Base-by-base conservation (phyloP, 2,888 invertebrate genomes). In the Diploptera punctata region DNA sequence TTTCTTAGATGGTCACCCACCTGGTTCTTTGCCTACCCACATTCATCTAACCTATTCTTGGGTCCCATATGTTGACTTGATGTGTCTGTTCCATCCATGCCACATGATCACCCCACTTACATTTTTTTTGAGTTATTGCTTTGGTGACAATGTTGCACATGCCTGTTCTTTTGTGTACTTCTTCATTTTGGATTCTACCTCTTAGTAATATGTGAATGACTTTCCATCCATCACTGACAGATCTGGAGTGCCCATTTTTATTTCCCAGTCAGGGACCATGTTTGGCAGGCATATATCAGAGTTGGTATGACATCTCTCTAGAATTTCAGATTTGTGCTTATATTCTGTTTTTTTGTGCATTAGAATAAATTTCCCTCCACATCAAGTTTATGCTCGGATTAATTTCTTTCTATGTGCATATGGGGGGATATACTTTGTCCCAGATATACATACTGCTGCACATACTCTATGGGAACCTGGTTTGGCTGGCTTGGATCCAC, bases 51-150 rank as follows among this genome's bases (percentile, higher is more conserved):
- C 19, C 49, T 49, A 16, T 49, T 49, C n/a, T 5, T 16, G 5
- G 5, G 16, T 54, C 54, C 19, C 54, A 54, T 21, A 54, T 21
- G 54, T 19, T 21, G 16, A 19, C 16, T 9, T 9, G 10, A 21
- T 54, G 54, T 54, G 54, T 54, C 54, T 54, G 54, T 7, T 21
- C 54, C 54, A 54, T 54, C 54, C 21, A 54, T 24, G 54, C 54
- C 24, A 24, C 54, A 54, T 24, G 24, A 24, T 21, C 21, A 21
- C 54, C 54, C 24, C 54, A 54, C 16, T 19, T 54, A 19, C 49
- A 49, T 49, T 49, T 49, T n/a, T n/a, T n/a, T 49, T 49, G 49
- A 10, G 49, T n/a, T 18, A 18, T 18, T 49, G 49, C 54, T 54
- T 54, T 54, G 24, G 54, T 54, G 54, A 54, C 54, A 4, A 54